phyloP scores from a whole-genome alignment of 2,113 vertebrate genomes.

The Dascyllus trimaculatus region DNA sequence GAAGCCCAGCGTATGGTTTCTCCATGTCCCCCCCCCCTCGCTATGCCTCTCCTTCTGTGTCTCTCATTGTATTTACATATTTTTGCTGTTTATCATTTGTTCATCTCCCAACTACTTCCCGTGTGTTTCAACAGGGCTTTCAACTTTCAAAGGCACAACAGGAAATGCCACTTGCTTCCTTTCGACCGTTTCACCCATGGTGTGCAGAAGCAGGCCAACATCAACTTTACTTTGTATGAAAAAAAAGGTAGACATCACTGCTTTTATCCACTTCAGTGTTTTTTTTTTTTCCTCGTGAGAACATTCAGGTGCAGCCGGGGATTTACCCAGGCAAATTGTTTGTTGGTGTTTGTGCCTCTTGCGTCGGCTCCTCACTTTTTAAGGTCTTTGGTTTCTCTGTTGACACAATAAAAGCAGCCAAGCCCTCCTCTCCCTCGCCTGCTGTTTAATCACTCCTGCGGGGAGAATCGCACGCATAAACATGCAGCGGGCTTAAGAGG shows the following conservation, averaged over 20 bases:
- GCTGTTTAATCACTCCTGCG: conserved; percentile 42
- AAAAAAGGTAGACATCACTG: conserved; percentile 91
- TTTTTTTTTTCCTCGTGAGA: conserved; percentile 51
- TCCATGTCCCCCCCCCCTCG: background rate
- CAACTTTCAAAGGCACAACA: conserved; percentile 82
- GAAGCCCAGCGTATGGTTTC: background rate
- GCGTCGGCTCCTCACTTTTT: background rate
- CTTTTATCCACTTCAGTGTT: background rate
- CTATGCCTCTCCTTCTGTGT: background rate
- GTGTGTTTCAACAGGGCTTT: conserved; percentile 80
- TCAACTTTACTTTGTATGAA: conserved; percentile 93
- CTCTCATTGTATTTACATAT: conserved; percentile 62
- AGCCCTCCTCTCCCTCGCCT: background rate
- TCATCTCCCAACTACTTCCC: conserved; percentile 62
- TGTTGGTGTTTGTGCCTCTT: conserved; percentile 20
- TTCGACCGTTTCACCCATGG: conserved; percentile 93
- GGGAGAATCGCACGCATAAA: conserved; percentile 45
- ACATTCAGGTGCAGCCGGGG: conserved; percentile 5
- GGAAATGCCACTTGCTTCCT: conserved; percentile 92
- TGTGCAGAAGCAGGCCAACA: conserved; percentile 88
- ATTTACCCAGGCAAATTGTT: background rate
- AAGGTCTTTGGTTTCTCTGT: conserved; percentile 47
- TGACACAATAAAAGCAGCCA: conserved; percentile 60
- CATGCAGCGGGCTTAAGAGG: conserved; percentile 44
- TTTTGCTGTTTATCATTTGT: conserved; percentile 54